Evolutionary conservation across 2,113 vertebrate species (phyloP).

Genomic region (Puntigrus tetrazona): DNA sequence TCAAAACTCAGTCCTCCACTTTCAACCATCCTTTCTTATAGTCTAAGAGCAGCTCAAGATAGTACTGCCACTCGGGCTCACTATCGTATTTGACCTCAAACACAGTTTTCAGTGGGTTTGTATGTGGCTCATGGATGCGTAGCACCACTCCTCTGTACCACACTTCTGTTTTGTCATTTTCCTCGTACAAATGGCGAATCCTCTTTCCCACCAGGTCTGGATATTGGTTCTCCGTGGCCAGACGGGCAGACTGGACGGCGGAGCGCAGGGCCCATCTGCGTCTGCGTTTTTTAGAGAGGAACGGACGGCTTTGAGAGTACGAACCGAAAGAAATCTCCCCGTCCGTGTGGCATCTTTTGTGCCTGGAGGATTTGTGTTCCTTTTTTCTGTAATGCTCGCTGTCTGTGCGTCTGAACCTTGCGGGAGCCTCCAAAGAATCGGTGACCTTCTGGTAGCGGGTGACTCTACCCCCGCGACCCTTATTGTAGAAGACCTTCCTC

Average conservation of each 20-base stretch:
- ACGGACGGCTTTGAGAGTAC: constrained; percentile 69
- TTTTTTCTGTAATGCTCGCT: constrained; percentile 11
- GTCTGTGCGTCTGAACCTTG: neutral
- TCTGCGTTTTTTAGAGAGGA: constrained; percentile 63
- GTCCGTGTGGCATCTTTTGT: constrained; percentile 43
- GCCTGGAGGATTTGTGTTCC: constrained; percentile 17
- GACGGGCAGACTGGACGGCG: constrained; percentile 58
- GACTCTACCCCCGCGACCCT: constrained; percentile 51
- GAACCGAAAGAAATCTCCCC: constrained; percentile 48
- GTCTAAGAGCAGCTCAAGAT: constrained; percentile 78
- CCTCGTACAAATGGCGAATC: constrained; percentile 81
- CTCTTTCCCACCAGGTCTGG: constrained; percentile 81
- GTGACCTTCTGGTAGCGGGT: constrained; percentile 63
- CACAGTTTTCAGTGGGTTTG: constrained; percentile 75
- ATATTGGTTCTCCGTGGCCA: constrained; percentile 62
- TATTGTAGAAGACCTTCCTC: constrained; percentile 62
- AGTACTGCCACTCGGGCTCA: constrained; percentile 81
- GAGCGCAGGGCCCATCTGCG: constrained; percentile 73
- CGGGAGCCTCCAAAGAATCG: constrained; percentile 22
- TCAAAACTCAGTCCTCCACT: constrained; percentile 69
- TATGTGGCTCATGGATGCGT: constrained; percentile 67
- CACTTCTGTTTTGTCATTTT: constrained; percentile 79
- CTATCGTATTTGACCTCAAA: constrained; percentile 81
- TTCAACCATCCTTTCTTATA: constrained; percentile 79
- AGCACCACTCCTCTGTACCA: constrained; percentile 79